Base-by-base conservation (phyloP, 2,797 vertebrate species). In the Argya squamiceps region DNA sequence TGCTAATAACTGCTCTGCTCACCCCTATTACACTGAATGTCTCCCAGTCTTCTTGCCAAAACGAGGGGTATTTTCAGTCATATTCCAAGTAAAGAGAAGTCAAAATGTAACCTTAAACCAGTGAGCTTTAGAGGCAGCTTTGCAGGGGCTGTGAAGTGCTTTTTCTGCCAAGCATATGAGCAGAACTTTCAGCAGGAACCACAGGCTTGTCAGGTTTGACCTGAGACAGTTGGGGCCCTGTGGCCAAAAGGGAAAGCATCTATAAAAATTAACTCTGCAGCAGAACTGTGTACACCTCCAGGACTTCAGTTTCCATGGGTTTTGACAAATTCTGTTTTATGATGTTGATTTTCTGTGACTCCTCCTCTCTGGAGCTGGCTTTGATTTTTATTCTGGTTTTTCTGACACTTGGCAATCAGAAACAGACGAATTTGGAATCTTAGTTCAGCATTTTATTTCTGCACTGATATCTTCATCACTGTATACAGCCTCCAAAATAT, bases 41-140 rank as follows among this genome's bases (percentile, higher is more conserved):
- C 56, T 78, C 82, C 36, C 60, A 69, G 23, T 59, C 89, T 85
- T 94, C 75, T 84, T 89, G 89, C 80, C 84, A 96, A 65, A 89
- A 78, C 4, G 27, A 94, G 53, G 76, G 52, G 39, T 92, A 37
- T 89, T 96, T 94, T 71, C 69, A 86, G 70, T 89, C 2, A 1
- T 56, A 50, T 24, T 79, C 69, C 62, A 69, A 78, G 79, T 55
- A 73, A 52, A 29, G 53, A 76, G 41, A 92, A 74, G 59, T 77
- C 79, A 79, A 62, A 94, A 74, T 17, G 74, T 93, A 95, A 95
- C 49, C 26, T 75, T 92, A 97, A 96, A 88, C 92, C 47, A 56
- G 46, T 12, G 74, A 82, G 77, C 43, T 89, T 88, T 88, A 36
- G 63, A 93, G 67, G 37, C 76, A 79, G 50, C 15, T 36, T 36